Percentiles rank a stretch among this genome's conserved stretches.
phyloP scores from a whole-genome alignment of 2,888 invertebrate species.

The Deilephila porcellus region DNA sequence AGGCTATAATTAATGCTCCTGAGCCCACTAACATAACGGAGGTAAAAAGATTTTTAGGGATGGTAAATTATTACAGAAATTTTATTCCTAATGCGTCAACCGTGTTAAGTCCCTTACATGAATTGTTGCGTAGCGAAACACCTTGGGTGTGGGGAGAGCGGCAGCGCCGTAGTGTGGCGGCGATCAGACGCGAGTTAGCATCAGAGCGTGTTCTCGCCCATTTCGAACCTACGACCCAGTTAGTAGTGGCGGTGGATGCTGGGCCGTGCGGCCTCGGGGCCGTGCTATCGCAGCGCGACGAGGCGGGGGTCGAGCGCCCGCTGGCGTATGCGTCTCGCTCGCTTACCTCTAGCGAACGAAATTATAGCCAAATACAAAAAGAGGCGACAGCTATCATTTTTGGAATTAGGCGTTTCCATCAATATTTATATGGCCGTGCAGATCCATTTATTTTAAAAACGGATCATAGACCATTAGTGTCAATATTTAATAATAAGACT shows the following conservation, averaged over 20 bases:
- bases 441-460: slow-evolving; percentile 40
- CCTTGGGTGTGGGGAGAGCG: slow-evolving; percentile 33
- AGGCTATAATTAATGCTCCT: slow-evolving; percentile 42
- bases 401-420: slow-evolving; percentile 38
- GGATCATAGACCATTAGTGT: slow-evolving; percentile 37
- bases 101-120: slow-evolving; percentile 39
- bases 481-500: slow-evolving; percentile 31
- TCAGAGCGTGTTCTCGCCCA: slow-evolving; percentile 39
- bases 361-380: slow-evolving; percentile 41
- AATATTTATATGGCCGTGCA: slow-evolving; percentile 39
- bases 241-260: slow-evolving; percentile 33
- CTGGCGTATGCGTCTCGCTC: slow-evolving; percentile 32
- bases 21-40: slow-evolving; percentile 38
- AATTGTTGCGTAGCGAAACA: slow-evolving; percentile 32
- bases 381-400: slow-evolving; percentile 41
- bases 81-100: slow-evolving; percentile 44
- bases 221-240: slow-evolving; percentile 32
- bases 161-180: slow-evolving; percentile 30
- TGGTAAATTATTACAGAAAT: slow-evolving; percentile 47
- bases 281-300: slow-evolving; percentile 29
- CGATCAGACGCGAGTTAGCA: slow-evolving; percentile 33
- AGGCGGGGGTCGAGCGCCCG: slow-evolving; percentile 20
- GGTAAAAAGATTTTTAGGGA: slow-evolving; percentile 44
- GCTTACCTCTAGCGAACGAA: slow-evolving; percentile 33
- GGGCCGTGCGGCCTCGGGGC: slow-evolving; percentile 35